Conservation (phyloP, 2,888 invertebrate species). For the Drosophila monieri region DNA sequence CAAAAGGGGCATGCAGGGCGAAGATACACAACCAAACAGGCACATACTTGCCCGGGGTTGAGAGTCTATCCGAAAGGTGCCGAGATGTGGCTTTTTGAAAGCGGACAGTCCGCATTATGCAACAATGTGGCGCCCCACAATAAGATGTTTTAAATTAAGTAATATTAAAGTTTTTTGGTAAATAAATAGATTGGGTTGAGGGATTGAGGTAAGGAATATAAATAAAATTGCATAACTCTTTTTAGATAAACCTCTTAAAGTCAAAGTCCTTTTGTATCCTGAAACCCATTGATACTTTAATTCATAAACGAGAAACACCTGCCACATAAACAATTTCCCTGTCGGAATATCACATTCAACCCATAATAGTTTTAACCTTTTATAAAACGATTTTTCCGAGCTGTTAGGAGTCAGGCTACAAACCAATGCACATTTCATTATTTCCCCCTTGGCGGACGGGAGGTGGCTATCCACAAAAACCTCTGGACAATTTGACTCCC, state of each 20-base stretch:
- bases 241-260: too few species aligned
- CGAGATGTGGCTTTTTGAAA: slow-evolving; percentile 73
- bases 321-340: slow-evolving; percentile 1
- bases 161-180: slow-evolving; percentile 11
- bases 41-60: slow-evolving; percentile 8
- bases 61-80: slow-evolving; percentile 51
- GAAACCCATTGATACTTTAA: slow-evolving; percentile 13
- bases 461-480: slow-evolving; percentile 36
- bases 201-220: too few species aligned
- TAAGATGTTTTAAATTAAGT: slow-evolving; percentile 22
- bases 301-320: slow-evolving; percentile 20
- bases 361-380: slow-evolving; percentile 37
- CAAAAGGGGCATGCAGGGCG: slow-evolving; percentile 51
- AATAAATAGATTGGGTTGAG: too few species aligned
- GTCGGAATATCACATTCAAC: background rate
- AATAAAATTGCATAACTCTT: too few species aligned
- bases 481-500: slow-evolving; percentile 49
- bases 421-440: slow-evolving; percentile 55
- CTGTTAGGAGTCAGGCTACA: slow-evolving; percentile 21
- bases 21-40: slow-evolving; percentile 17
- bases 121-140: slow-evolving; percentile 35
- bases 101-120: slow-evolving; percentile 46
- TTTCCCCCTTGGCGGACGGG: background rate
- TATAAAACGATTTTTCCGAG: slow-evolving; percentile 45
- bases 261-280: too few species aligned